phyloP scores from a whole-genome alignment of 2,888 invertebrate species.

The Megalurothrips usitatus region DNA sequence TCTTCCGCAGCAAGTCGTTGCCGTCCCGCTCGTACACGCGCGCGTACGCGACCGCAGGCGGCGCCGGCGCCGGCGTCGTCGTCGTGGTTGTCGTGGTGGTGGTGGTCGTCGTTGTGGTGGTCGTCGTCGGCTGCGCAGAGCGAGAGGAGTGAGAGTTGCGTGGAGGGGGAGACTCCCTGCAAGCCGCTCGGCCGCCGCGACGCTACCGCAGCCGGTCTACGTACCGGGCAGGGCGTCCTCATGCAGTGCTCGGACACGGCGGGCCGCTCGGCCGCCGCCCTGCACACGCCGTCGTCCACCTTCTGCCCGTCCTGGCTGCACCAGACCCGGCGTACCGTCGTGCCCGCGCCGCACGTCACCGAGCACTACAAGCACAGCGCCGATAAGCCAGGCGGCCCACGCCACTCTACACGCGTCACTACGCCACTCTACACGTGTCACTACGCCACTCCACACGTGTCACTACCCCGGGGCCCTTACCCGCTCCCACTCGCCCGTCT shows the following conservation, averaged over 20 bases:
- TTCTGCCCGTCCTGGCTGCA: slow-evolving; percentile 42
- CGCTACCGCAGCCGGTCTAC: background rate
- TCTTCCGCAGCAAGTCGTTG: slow-evolving; percentile 11
- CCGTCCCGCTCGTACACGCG: background rate
- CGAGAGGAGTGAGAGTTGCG: background rate
- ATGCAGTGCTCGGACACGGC: slow-evolving; percentile 21
- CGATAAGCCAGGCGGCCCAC: background rate
- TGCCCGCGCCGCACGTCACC: slow-evolving; percentile 51
- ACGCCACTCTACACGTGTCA: background rate
- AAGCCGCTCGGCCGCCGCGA: too few relatives aligned
- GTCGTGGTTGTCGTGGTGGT: slow-evolving; percentile 19
- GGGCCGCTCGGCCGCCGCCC: background rate
- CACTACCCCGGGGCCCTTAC: slow-evolving; percentile 30
- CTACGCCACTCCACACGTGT: background rate
- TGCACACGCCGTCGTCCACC: slow-evolving; percentile 16
- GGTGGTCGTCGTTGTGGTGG: slow-evolving; percentile 40
- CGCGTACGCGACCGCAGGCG: background rate
- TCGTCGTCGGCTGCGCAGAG: slow-evolving; percentile 37
- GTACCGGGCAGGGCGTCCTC: slow-evolving; percentile 22
- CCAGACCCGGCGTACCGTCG: slow-evolving; percentile 46
- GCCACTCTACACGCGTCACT: background rate
- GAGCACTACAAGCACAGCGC: slow-evolving; percentile 44
- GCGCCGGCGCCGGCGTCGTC: background rate
- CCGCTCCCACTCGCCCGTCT: slow-evolving; percentile 38
- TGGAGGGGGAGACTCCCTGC: too few relatives aligned